Conservation (phyloP, 1,140 invertebrate species). For the Antheraea pernyi region DNA sequence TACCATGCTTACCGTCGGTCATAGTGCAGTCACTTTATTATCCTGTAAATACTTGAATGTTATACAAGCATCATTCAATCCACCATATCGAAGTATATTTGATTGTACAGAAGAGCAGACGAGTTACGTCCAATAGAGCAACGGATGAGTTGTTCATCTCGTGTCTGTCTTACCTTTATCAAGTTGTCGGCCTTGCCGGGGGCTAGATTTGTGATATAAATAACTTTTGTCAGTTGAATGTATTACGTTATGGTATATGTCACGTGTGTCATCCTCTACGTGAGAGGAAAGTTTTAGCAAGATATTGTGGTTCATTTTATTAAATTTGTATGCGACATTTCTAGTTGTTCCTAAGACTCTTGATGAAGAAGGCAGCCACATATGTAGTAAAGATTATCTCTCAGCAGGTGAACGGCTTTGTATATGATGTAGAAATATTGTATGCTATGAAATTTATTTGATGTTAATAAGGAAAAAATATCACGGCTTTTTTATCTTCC, state of each 20-base stretch:
- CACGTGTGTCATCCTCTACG: not conserved
- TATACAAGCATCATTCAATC: not conserved
- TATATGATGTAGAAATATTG: too few species aligned
- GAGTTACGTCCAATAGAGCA: not conserved
- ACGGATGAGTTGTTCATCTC: not conserved
- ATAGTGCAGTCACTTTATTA: too few species aligned
- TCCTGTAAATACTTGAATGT: not conserved
- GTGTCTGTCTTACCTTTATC: not conserved
- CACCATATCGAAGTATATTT: not conserved
- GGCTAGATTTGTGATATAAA: not conserved
- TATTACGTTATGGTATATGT: not conserved
- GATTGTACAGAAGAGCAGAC: not conserved
- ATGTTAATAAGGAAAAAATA: too few species aligned
- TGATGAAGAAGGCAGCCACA: too few species aligned
- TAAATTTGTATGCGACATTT: too few species aligned
- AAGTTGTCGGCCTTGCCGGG: not conserved
- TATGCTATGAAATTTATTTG: too few species aligned
- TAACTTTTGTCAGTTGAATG: slow-evolving; percentile 1
- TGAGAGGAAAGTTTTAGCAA: not conserved
- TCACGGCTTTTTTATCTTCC: too few species aligned
- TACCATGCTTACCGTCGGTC: too few species aligned
- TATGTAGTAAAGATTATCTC: too few species aligned
- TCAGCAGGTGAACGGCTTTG: too few species aligned
- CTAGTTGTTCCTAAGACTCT: too few species aligned
- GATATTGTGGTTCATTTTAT: not conserved